Evolutionary conservation across 2,797 vertebrate genomes (phyloP).

Genomic region (Otolemur crassicaudatus): DNA sequence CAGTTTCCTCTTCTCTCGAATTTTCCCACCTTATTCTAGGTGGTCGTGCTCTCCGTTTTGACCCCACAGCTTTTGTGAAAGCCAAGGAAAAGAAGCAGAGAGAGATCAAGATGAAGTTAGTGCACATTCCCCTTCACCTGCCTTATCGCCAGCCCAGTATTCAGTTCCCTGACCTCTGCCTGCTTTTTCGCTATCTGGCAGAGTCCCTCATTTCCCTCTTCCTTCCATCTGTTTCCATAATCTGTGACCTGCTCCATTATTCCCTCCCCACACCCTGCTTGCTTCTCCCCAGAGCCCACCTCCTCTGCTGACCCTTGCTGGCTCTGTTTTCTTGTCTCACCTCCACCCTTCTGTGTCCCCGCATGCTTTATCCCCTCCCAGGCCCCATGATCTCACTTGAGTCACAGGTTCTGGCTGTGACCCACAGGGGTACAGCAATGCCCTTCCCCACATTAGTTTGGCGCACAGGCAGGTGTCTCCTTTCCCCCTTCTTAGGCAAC

Average conservation of each 20-base stretch:
- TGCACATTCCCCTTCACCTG: background rate
- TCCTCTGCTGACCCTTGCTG: background rate
- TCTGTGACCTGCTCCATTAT: background rate
- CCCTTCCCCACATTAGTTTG: background rate
- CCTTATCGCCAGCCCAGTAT: accelerated
- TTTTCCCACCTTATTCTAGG: conserved; percentile 82
- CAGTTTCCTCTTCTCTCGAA: background rate
- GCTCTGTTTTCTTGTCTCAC: background rate
- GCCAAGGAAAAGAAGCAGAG: conserved; percentile 91
- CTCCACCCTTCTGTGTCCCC: background rate
- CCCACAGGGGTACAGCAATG: background rate
- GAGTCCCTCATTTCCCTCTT: background rate
- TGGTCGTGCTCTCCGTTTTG: conserved; percentile 89
- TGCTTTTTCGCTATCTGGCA: background rate
- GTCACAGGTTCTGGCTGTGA: background rate
- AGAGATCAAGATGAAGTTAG: conserved; percentile 92
- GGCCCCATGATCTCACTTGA: background rate
- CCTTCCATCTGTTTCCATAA: background rate
- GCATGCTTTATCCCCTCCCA: background rate
- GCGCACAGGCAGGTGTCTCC: too few species aligned
- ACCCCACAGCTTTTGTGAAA: conserved; percentile 95
- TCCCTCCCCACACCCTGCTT: background rate
- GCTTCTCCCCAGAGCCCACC: too few species aligned
- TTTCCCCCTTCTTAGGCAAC: conserved; percentile 84
- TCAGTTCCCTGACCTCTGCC: background rate